Evolutionary conservation across 2,888 invertebrate species (phyloP).

Genomic region (Pristionchus maxplancki): DNA sequence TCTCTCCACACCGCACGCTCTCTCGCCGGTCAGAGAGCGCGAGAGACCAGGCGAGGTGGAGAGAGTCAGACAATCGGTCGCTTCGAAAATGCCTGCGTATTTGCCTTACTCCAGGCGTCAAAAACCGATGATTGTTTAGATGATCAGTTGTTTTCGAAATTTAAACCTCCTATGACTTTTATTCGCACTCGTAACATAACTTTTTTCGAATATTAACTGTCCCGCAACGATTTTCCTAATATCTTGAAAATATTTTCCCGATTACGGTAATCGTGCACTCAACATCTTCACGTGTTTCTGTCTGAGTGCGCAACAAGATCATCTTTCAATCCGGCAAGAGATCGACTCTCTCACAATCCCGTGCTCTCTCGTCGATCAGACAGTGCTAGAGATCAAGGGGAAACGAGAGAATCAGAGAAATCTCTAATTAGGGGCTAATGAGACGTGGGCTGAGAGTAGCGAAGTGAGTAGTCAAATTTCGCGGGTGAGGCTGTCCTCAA

Average conservation of each 20-base stretch:
- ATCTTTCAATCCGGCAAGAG: neutral
- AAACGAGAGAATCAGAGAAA: neutral
- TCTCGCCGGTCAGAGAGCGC: neutral
- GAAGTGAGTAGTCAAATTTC: slow-evolving; percentile 52
- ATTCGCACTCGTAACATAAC: neutral
- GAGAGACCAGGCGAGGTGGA: neutral
- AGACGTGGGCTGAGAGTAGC: neutral
- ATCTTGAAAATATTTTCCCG: no score
- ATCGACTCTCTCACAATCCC: neutral
- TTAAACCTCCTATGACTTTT: neutral
- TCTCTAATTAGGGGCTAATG: neutral
- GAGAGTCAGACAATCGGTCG: neutral
- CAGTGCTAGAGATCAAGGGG: neutral
- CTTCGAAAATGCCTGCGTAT: neutral
- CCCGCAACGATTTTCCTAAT: no score
- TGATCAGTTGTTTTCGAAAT: neutral
- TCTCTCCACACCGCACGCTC: neutral
- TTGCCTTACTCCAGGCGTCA: neutral
- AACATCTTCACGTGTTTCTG: neutral
- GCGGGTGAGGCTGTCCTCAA: neutral
- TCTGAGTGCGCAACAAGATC: neutral
- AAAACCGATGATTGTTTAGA: neutral
- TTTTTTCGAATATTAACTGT: no score
- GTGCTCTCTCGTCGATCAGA: neutral
- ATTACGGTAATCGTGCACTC: no score